Evolutionary conservation across 2,888 invertebrate species (phyloP).

Genomic region (Clostera curtula): DNA sequence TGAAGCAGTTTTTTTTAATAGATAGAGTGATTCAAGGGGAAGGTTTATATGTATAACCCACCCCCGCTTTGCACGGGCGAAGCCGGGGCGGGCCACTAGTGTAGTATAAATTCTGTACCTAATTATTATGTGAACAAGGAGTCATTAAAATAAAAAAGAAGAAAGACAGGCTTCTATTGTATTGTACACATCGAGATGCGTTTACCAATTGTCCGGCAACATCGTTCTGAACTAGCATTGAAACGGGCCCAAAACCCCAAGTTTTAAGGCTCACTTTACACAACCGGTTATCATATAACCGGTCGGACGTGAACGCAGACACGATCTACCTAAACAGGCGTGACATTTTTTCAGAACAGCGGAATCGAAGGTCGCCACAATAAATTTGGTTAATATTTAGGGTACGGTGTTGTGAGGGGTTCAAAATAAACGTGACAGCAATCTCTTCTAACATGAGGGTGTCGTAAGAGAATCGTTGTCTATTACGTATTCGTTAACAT

Average conservation of each 20-base stretch:
- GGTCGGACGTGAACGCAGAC: neutral
- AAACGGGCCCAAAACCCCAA: neutral
- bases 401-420: no score
- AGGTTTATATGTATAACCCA: no score
- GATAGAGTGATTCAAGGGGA: no score
- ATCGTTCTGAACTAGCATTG: slow-evolving; percentile 4
- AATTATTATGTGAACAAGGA: no score
- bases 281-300: neutral
- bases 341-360: neutral
- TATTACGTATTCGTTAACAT: no score
- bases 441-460: no score
- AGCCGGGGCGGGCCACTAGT: no score
- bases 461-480: no score
- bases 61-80: no score
- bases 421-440: neutral
- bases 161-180: slow-evolving; percentile 3
- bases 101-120: no score
- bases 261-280: neutral
- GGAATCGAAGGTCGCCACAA: neutral
- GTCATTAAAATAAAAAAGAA: no score
- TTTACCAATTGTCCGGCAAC: slow-evolving; percentile 9
- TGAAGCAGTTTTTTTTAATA: no score
- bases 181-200: neutral
- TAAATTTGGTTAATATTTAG: neutral
- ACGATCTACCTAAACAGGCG: neutral